These are phyloP conservation scores for Colostygia pectinataria DNA, from an alignment of 2,888 invertebrate genomes.

Conservation along the genomic window DNA sequence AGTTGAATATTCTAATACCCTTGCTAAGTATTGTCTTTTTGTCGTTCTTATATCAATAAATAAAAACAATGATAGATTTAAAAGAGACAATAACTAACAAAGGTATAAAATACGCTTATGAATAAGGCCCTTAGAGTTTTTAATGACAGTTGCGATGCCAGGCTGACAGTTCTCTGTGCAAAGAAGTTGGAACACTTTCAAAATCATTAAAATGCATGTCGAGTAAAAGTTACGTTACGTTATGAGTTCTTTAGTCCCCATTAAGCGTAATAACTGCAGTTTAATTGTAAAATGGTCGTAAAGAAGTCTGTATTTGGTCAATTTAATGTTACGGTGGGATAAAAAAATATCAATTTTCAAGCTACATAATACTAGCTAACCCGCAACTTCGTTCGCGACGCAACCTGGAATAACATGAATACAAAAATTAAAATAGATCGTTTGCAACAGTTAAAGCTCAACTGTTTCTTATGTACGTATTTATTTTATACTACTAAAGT, in stretches of 20 bases:
- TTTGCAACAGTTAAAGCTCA: too few species aligned
- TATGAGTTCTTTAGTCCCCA: slow-evolving; percentile 21
- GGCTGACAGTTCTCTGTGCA: slow-evolving; percentile 16
- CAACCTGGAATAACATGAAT: too few species aligned
- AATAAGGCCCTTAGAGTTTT: neutral
- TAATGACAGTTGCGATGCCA: slow-evolving; percentile 11
- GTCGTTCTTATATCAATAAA: too few species aligned
- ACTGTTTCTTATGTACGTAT: too few species aligned
- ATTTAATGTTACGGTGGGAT: neutral
- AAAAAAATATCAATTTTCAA: neutral
- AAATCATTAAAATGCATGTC: slow-evolving; percentile 24
- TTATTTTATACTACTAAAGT: too few species aligned
- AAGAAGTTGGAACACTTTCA: slow-evolving; percentile 30
- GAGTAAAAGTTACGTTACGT: slow-evolving; percentile 21
- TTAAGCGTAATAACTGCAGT: slow-evolving; percentile 14
- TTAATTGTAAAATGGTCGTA: slow-evolving; percentile 12
- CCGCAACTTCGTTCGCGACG: too few species aligned
- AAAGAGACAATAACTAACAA: too few species aligned
- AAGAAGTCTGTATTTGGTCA: neutral
- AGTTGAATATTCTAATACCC: too few species aligned
- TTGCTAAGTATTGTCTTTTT: too few species aligned
- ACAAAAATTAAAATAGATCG: too few species aligned
- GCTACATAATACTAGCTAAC: neutral
- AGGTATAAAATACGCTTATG: too few species aligned
- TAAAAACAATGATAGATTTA: too few species aligned